A percentile compares a stretch with the other conserved stretches of the same genome.
Evolutionary conservation across 2,113 vertebrate species (phyloP).

Genomic region (Axis porcinus): DNA sequence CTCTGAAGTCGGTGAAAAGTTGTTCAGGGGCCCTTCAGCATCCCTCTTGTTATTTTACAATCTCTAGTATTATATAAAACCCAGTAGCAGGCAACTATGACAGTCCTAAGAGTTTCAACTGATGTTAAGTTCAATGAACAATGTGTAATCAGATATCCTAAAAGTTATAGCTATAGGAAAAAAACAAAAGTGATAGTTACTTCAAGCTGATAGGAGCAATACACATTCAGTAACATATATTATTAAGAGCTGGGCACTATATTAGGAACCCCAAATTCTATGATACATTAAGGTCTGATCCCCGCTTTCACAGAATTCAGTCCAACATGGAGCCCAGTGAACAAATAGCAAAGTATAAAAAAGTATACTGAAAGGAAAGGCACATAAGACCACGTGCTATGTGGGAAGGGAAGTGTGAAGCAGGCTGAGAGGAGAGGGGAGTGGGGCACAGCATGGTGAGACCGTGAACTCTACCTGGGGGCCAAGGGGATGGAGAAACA

Average conservation of each 20-base stretch:
- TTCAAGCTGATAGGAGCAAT: background rate
- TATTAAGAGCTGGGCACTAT: background rate
- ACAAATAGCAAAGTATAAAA: background rate
- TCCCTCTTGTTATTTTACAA: background rate
- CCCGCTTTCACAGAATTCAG: background rate
- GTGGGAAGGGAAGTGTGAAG: no score
- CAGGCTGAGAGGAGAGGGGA: background rate
- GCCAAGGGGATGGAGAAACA: background rate
- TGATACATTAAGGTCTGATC: background rate
- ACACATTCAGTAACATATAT: background rate
- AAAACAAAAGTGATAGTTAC: background rate
- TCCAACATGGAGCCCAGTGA: background rate
- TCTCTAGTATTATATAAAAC: background rate
- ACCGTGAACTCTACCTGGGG: background rate
- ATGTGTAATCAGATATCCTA: background rate
- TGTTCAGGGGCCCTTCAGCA: background rate
- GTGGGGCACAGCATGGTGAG: background rate
- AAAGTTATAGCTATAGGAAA: background rate
- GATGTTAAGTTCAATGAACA: constrained; percentile 31
- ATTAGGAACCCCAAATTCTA: background rate
- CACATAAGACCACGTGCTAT: background rate
- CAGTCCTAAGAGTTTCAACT: background rate
- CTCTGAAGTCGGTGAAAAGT: constrained; percentile 32
- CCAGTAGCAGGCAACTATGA: background rate
- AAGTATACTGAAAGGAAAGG: background rate